Base-by-base conservation (phyloP, 2,888 invertebrate species). In the Halictus quadricinctus region DNA sequence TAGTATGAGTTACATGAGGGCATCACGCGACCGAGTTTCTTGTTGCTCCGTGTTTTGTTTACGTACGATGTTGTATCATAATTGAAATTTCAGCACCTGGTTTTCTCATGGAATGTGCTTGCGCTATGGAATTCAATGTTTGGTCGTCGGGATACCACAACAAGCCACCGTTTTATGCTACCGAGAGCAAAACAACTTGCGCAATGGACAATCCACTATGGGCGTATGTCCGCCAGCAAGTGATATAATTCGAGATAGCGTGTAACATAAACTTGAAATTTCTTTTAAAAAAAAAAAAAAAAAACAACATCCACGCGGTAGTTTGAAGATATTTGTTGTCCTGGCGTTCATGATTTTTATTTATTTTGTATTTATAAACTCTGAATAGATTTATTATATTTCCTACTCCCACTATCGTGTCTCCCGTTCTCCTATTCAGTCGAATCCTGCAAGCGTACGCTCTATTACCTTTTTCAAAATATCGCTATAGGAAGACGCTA, bases 51-150 rank as follows among this genome's bases (percentile, higher is more conserved):
- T 36, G 36, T 36, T 36, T 36, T 36, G 36, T 36, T 36, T 36
- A 21, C 50, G 21, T 18, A 29, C 15, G 15, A 64, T 18, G 29
- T 72, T 73, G 54, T 74, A 12, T 48, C 6, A 64, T 60, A 76
- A 29, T 36, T 74, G 64, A n/a, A 36, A 54, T 90, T 90, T 10
- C 83, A 93, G 92, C 78, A 29, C 87, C 75, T 72, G 72, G 83
- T 74, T 91, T 93, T 88, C 88, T 90, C 4, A 93, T 93, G 93
- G 93, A 93, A 88, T 93, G 93, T 91, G 95, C 95, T 91, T 93
- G 93, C 79, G 92, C 95, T 93, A 94, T 95, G 95, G 95, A 93
- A 92, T 93, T 94, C 82, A 82, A 78, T 66, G 72, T 79, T 73
- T 90, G 92, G 92, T 89, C 92, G 91, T 91, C 92, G 80, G 85